These are phyloP conservation scores for Varanus komodoensis DNA, from an alignment of 2,113 vertebrate species.

Conservation along the genomic window DNA sequence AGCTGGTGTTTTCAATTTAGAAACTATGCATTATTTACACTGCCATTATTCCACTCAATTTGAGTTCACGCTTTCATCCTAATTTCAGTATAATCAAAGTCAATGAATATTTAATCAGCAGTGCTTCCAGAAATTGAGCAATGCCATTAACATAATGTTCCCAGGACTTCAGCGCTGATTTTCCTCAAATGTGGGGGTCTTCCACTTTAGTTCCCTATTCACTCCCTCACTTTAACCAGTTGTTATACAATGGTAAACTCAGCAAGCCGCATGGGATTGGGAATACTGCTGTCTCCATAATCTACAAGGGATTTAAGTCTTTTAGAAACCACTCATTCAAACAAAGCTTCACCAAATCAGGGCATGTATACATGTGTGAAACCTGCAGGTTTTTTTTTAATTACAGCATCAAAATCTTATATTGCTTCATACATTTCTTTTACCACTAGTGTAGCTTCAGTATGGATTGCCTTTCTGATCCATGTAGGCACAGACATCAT, in stretches of 20 bases:
- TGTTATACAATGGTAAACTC: constrained; percentile 24
- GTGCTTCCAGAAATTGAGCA: constrained; percentile 90
- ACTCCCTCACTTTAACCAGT: constrained; percentile 44
- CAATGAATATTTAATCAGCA: constrained; percentile 94
- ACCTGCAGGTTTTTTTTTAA: constrained; percentile 54
- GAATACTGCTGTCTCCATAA: constrained; percentile 2
- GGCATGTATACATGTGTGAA: constrained; percentile 69
- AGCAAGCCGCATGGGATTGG: constrained; percentile 5
- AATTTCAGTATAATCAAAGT: constrained; percentile 93
- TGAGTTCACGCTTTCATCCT: constrained; percentile 88
- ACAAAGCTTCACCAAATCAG: constrained; percentile 34
- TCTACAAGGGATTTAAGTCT: background rate
- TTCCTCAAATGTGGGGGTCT: constrained; percentile 80
- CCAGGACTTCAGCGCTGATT: constrained; percentile 80
- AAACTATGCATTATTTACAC: constrained; percentile 92
- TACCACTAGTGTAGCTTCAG: background rate
- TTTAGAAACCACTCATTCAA: background rate
- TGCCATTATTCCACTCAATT: constrained; percentile 90
- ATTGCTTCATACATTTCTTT: background rate
- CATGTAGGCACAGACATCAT: constrained; percentile 49
- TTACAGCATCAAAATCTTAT: constrained; percentile 60
- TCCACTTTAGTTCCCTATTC: constrained; percentile 61
- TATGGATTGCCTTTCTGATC: constrained; percentile 50
- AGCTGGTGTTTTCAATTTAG: constrained; percentile 90
- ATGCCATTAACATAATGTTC: constrained; percentile 91